A percentile compares a stretch with the other conserved stretches of the same genome.
phyloP scores from a whole-genome alignment of 2,888 invertebrate genomes.

The Cerastis leucographa region DNA sequence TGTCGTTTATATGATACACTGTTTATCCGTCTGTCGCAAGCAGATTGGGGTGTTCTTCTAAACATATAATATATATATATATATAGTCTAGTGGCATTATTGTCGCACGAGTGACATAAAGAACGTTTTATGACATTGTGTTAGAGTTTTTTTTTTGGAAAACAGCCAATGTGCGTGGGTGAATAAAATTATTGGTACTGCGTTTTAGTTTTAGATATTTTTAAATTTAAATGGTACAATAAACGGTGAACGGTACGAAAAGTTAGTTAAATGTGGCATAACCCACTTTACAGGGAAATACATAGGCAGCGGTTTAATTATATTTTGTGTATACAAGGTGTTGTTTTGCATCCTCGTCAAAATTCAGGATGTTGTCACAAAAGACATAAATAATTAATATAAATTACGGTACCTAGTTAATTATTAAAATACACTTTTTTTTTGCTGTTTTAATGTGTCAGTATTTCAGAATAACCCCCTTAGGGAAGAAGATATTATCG shows the following conservation, averaged over 20 bases:
- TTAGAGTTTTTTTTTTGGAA: constrained; percentile 31
- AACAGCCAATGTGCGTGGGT: constrained; percentile 16
- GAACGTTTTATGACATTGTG: constrained; percentile 40
- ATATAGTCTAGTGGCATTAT: constrained; percentile 42
- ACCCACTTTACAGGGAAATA: too few relatives aligned
- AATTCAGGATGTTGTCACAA: too few relatives aligned
- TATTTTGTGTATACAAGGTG: too few relatives aligned
- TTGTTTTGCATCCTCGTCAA: too few relatives aligned
- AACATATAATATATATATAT: constrained; percentile 36
- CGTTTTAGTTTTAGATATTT: constrained; percentile 5
- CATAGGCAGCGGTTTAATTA: too few relatives aligned
- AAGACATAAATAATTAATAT: too few relatives aligned
- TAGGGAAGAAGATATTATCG: too few relatives aligned
- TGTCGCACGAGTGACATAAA: constrained; percentile 47
- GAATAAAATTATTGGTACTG: constrained; percentile 15
- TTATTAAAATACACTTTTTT: too few relatives aligned
- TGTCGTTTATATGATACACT: constrained; percentile 48
- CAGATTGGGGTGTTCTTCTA: constrained; percentile 49
- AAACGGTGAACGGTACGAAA: background rate
- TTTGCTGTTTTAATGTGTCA: too few relatives aligned
- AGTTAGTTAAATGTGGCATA: background rate
- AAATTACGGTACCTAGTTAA: too few relatives aligned
- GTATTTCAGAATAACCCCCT: too few relatives aligned
- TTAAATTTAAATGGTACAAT: background rate
- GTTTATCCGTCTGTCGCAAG: constrained; percentile 41